Evolutionary conservation across 2,888 invertebrate genomes (phyloP).

Genomic region (Aromia moschata): DNA sequence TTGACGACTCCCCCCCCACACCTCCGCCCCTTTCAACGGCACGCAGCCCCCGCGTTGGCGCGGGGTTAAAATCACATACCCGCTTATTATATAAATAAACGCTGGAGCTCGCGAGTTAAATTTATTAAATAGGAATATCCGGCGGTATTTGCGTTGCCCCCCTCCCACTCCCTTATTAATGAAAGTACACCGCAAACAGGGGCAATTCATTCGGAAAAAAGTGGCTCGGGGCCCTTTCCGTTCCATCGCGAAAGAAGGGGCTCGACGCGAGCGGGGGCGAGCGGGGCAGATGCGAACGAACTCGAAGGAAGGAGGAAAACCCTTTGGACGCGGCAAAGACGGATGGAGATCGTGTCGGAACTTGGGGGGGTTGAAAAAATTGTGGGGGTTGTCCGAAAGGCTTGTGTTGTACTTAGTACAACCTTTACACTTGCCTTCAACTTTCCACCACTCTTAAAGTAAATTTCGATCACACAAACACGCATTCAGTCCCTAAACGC

Average conservation of each 20-base stretch:
- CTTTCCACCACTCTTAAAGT: too few species aligned
- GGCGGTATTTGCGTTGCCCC: slow-evolving; percentile 33
- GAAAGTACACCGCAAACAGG: slow-evolving; percentile 47
- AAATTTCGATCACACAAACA: too few species aligned
- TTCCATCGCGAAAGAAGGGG: slow-evolving; percentile 32
- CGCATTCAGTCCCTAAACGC: too few species aligned
- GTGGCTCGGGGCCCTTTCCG: slow-evolving; percentile 47
- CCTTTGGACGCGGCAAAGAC: too few species aligned
- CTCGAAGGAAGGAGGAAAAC: too few species aligned
- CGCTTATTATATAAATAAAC: slow-evolving; percentile 11
- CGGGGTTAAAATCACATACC: background rate
- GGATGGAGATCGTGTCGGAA: too few species aligned
- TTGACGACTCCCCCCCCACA: background rate
- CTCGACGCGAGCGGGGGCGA: background rate
- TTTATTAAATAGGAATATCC: slow-evolving; percentile 37
- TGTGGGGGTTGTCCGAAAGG: too few species aligned
- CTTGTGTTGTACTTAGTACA: too few species aligned
- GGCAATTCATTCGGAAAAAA: slow-evolving; percentile 49
- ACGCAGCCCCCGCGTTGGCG: background rate
- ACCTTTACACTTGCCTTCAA: too few species aligned
- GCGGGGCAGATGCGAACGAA: background rate
- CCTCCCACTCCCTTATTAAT: slow-evolving; percentile 46
- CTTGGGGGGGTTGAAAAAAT: too few species aligned
- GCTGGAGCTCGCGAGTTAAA: slow-evolving; percentile 8
- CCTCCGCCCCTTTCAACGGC: background rate